phyloP scores from a whole-genome alignment of 92 coral and sea anemone species.

The Parazoanthus swiftii region DNA sequence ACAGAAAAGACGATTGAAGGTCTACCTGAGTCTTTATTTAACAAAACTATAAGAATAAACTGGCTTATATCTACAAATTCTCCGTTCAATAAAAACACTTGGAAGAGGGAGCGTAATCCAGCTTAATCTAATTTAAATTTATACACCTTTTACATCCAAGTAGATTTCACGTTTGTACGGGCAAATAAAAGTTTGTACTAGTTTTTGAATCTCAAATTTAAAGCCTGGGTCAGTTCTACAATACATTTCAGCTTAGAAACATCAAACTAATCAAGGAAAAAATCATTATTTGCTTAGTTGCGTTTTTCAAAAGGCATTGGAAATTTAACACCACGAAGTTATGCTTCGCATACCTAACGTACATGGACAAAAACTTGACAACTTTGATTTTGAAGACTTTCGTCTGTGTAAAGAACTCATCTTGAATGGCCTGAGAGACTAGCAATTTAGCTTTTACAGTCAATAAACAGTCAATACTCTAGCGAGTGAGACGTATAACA shows the following conservation, averaged over 20 bases:
- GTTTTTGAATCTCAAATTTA: not conserved
- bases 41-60: constrained; percentile 24
- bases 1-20: not conserved
- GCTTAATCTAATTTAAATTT: constrained; percentile 43
- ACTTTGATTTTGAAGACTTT: not conserved
- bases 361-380: not conserved
- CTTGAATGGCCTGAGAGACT: not conserved
- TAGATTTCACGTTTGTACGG: not conserved
- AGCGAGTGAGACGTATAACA: constrained; percentile 5
- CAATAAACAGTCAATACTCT: constrained; percentile 16
- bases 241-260: not conserved
- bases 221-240: not conserved
- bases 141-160: not conserved
- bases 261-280: not conserved
- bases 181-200: not conserved
- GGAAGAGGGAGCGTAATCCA: constrained; percentile 10
- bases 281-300: constrained; percentile 14
- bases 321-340: constrained; percentile 3
- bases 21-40: constrained; percentile 10
- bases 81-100: constrained; percentile 16
- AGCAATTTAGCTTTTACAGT: not conserved
- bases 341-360: constrained; percentile 1
- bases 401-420: not conserved
- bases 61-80: not conserved
- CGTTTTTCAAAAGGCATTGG: not conserved